Base-by-base conservation (phyloP, 2,113 vertebrate species). In the Willisornis vidua region DNA sequence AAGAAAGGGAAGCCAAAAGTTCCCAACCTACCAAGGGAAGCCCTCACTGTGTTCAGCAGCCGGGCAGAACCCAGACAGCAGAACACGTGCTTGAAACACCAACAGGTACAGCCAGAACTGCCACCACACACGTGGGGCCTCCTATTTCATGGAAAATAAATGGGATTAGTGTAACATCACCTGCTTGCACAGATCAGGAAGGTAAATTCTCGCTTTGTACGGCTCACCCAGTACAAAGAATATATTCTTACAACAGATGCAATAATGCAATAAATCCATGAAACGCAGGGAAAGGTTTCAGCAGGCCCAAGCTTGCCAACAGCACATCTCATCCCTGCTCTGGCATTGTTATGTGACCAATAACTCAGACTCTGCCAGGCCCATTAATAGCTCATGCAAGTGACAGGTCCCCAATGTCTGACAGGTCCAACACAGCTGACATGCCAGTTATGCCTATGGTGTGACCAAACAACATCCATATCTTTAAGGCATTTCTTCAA, bases 41-140 rank as follows among this genome's bases (percentile, higher is more conserved):
- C 33, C 37, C 6, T 6, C 9, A 23, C 0, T n/a, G 43, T 4
- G 15, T 62, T 26, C 75, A 90, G 43, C 46, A 86, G 86, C 51
- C 8, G 1, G n/a, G 55, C 55, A 88, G 31, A 77, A 70, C 26
- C 49, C 58, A 70, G 58, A 68, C 25, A 55, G 49, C 49, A 86
- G 49, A 85, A 73, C n/a, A 26, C 0, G 1, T 0, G 0, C 37
- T 31, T 37, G 41, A 55, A 54, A 58, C 5, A 7, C 10, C 68
- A 89, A 70, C 25, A 49, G 35, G 73, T n/a, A 48, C 14, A 39
- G 76, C 22, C 25, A 3, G 48, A 73, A 43, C 10, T 45, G 72
- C 59, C 83, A 65, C 6, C 19, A 14, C 5, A 35, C 41, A 54
- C 4, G 0, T 0, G 2, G 17, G n/a, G 43, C 61, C n/a, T 78